Conservation (phyloP, 2,888 invertebrate genomes). For the Athetis lepigone region DNA sequence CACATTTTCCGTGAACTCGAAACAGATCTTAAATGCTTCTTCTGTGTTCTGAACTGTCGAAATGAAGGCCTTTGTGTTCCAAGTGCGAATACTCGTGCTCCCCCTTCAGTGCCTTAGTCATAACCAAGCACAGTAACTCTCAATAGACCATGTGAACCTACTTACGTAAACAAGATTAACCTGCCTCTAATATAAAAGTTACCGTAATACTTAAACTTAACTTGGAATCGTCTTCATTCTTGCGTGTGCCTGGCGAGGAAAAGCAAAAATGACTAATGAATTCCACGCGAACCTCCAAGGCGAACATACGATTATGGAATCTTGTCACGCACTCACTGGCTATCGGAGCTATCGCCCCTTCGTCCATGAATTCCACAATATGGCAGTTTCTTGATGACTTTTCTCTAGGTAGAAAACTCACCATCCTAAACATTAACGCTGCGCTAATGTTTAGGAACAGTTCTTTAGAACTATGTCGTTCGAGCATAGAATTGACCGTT, state of each 20-base stretch:
- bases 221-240: constrained; percentile 14
- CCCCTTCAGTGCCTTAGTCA: too few species aligned
- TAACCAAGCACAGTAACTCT: too few species aligned
- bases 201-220: background rate
- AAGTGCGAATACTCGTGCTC: too few species aligned
- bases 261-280: constrained; percentile 24
- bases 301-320: constrained; percentile 9
- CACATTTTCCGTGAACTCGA: background rate
- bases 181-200: background rate
- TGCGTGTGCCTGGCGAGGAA: constrained; percentile 1
- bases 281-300: constrained; percentile 15
- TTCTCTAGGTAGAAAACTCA: too few species aligned
- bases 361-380: constrained; percentile 26
- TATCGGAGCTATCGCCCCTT: constrained; percentile 17
- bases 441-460: too few species aligned
- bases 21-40: constrained; percentile 1
- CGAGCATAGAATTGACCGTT: too few species aligned
- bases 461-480: too few species aligned
- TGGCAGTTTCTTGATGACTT: background rate
- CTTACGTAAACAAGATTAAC: constrained; percentile 1
- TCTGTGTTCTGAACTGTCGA: too few species aligned
- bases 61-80: too few species aligned
- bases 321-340: constrained; percentile 30
- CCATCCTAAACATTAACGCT: too few species aligned
- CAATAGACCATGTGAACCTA: too few species aligned